Base-by-base conservation (phyloP, 2,888 invertebrate genomes). In the Microctonus brassicae region DNA sequence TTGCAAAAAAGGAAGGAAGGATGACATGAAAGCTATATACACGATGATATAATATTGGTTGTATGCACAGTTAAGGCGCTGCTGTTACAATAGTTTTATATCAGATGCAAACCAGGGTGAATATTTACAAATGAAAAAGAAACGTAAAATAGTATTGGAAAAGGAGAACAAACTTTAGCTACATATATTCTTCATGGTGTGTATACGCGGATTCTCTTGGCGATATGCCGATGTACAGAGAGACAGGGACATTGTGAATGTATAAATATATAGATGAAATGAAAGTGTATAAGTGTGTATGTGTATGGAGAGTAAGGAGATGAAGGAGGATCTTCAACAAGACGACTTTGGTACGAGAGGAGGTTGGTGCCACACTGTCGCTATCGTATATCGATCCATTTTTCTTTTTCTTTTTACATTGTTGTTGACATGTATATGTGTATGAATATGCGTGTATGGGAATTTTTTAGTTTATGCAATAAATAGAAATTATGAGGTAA, bases 331-430 rank as follows among this genome's bases (percentile, higher is more conserved):
- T 47, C 4, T 17, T 17, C 61, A 24, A 26, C 39, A 6, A 11
- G 22, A 20, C 24, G 42, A 62, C 34, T 24, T 34, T 24, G 39
- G 61, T 39, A 42, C 34, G 34, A 22, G 61, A 65, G n/a, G n/a
- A 72, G 11, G 65, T 83, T 83, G 85, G 83, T 85, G 85, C 84
- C 85, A 81, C 83, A 80, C 78, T 84, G 85, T 85, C 85, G 83
- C 84, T 80, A 79, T 80, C 77, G 78, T 78, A 63, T 52, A 63
- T 63, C 63, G 63, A 63, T 63, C 63, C 52, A 39, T 42, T 24
- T 24, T 9, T 1, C 4, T 29, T n/a, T n/a, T n/a, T 36, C 22
- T n/a, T 55, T 11, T 17, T 22, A 24, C 22, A 7, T 17, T n/a
- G 26, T 17, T 17, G 24, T 22, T 11, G 11, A 11, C 53, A 22